Base-by-base conservation (phyloP, 2,113 vertebrate species). In the Platichthys flesus region DNA sequence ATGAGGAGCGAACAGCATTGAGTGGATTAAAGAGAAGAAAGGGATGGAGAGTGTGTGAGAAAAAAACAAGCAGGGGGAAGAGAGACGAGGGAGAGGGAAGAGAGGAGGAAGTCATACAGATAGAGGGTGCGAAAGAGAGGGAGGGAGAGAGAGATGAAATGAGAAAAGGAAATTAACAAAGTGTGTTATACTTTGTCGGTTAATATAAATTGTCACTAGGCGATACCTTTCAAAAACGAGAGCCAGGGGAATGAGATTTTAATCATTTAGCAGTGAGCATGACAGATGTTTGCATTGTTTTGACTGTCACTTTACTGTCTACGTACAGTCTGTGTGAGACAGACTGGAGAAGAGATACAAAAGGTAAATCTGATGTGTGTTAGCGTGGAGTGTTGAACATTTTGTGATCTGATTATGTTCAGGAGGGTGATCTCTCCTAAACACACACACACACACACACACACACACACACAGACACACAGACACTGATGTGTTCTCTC, bases 11-110 rank as follows among this genome's bases (percentile, higher is more conserved):
- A 76, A 65, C 81, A 58, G 28, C 45, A 42, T 49, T 60, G 62
- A 60, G 68, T 74, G 56, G 72, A 79, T 79, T 61, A 76, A 68
- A 78, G 69, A 65, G 58, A 42, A 51, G 40, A 79, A 73, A 65
- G 37, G 61, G 49, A 52, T 2, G 2, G 56, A 68, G 28, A 45
- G 23, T 49, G 37, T 63, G 72, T 31, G 49, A 57, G 62, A 59
- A 26, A 55, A 9, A 42, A 52, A 63, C 1, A 59, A 0, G 4
- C 63, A 28, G 5, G 28, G 20, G 20, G 5, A 16, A 57, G 35
- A 55, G 65, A 15, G 56, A 66, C 47, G 24, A 49, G 23, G 23
- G 10, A 31, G 35, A 37, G 5, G 37, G 51, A 58, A n/a, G 14
- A 65, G 62, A 67, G 23, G 15, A 56, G 24, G 61, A 52, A 37